Conservation (phyloP, 2,888 invertebrate species). For the Ophraella communa region DNA sequence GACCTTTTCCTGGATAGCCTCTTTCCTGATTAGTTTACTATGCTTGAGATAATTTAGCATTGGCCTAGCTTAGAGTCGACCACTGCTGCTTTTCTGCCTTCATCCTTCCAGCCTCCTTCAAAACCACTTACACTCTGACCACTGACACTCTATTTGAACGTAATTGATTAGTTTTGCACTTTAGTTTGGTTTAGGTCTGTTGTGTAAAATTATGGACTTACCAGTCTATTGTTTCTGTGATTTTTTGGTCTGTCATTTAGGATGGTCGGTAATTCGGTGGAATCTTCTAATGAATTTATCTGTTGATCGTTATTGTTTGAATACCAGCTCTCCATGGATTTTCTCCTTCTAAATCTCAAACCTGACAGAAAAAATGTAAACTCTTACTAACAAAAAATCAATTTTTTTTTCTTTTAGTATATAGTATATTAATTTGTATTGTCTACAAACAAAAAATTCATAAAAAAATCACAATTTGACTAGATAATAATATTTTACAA, state of each 20-base stretch:
- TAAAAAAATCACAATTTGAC: background rate
- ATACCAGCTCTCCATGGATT: constrained; percentile 49
- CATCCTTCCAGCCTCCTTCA: no score
- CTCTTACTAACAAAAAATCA: background rate
- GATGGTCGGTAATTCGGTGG: constrained; percentile 36
- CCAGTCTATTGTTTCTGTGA: constrained; percentile 51
- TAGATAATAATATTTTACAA: background rate
- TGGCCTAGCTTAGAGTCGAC: no score
- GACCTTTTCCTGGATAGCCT: no score
- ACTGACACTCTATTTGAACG: no score
- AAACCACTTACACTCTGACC: no score
- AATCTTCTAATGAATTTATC: constrained; percentile 34
- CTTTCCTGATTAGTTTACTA: no score
- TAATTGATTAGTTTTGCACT: no score
- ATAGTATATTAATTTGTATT: background rate
- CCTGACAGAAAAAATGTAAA: constrained; percentile 24
- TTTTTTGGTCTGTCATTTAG: constrained; percentile 42
- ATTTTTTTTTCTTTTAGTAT: no score
- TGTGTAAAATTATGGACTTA: constrained; percentile 35
- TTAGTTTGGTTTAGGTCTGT: no score
- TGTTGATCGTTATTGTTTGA: constrained; percentile 42
- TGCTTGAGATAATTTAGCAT: no score
- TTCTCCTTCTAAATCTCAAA: constrained; percentile 42
- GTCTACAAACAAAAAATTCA: background rate
- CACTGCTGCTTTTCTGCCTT: no score